These are phyloP conservation scores for Capitulum mitella DNA, from an alignment of 2,888 invertebrate species.

Conservation along the genomic window DNA sequence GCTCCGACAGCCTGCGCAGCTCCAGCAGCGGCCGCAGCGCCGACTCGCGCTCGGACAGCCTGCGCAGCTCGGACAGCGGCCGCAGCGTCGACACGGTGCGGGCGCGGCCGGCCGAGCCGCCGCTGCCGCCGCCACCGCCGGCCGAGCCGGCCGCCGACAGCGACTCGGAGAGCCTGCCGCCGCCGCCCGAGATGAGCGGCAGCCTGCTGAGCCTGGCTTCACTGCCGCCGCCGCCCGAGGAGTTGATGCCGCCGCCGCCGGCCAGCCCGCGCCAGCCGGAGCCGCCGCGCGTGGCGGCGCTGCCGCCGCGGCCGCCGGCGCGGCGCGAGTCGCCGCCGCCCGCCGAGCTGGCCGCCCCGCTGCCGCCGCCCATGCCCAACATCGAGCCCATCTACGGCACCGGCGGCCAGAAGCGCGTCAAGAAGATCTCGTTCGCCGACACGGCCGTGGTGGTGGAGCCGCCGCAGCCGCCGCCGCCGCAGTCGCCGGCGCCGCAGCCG, in stretches of 20 bases:
- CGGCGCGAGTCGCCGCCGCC: constrained; percentile 28
- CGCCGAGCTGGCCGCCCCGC: constrained; percentile 28
- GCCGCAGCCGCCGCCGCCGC: no score
- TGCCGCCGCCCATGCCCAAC: constrained; percentile 30
- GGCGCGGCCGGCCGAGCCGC: constrained; percentile 40
- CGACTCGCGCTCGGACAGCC: constrained; percentile 3
- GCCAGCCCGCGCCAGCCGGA: constrained; percentile 26
- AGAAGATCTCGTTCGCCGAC: constrained; percentile 36
- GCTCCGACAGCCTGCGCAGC: constrained; percentile 28
- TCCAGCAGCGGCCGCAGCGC: neutral
- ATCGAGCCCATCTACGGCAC: constrained; percentile 33
- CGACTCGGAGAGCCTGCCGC: constrained; percentile 31
- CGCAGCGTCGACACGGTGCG: neutral
- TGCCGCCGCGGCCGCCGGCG: constrained; percentile 32
- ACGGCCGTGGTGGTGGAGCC: constrained; percentile 49
- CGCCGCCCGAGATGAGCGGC: constrained; percentile 34
- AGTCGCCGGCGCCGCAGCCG: constrained; percentile 53
- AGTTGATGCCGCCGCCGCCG: constrained; percentile 35
- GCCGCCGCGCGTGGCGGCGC: neutral
- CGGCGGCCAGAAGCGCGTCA: constrained; percentile 34
- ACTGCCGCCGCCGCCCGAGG: constrained; percentile 34
- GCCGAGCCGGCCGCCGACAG: constrained; percentile 36
- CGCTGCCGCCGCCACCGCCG: constrained; percentile 42
- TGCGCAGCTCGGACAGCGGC: neutral
- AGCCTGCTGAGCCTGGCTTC: constrained; percentile 33